A percentile compares a stretch with the other conserved stretches of the same genome.
Evolutionary conservation across 2,797 vertebrate species (phyloP).

Genomic region (Amphiprion clarkii): DNA sequence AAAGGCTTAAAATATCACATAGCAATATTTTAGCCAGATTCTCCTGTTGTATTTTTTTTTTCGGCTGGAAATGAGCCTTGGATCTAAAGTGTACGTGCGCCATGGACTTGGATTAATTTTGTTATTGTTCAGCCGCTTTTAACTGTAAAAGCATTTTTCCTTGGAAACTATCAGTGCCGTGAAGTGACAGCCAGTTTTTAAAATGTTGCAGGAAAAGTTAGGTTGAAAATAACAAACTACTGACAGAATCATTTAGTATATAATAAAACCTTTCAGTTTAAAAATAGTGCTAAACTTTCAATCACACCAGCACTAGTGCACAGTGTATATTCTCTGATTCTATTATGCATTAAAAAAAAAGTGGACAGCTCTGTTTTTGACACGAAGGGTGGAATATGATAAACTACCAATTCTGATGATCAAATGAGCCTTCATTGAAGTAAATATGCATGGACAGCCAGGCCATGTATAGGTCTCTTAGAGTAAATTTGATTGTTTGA

Average conservation of each 20-base stretch:
- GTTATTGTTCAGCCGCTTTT: slow-evolving; percentile 7
- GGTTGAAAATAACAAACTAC: background rate
- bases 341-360: slow-evolving; percentile 23
- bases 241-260: background rate
- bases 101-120: background rate
- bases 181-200: background rate
- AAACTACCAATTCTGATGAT: slow-evolving; percentile 59
- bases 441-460: slow-evolving; percentile 72
- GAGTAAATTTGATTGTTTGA: slow-evolving; percentile 81
- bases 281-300: background rate
- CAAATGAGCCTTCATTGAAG: slow-evolving; percentile 72
- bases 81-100: background rate
- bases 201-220: background rate
- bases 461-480: slow-evolving; percentile 54
- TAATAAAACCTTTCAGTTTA: background rate
- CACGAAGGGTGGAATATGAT: slow-evolving; percentile 52
- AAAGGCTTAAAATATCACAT: background rate
- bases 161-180: background rate
- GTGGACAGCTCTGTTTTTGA: slow-evolving; percentile 53
- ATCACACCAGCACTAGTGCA: background rate
- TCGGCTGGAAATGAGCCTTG: background rate
- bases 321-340: slow-evolving; percentile 22
- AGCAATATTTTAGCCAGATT: background rate
- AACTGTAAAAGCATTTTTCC: background rate
- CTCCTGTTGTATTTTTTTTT: slow-evolving; percentile 4